These are phyloP conservation scores for Sardinella longiceps DNA, from an alignment of 2,797 vertebrate species.

Conservation along the genomic window DNA sequence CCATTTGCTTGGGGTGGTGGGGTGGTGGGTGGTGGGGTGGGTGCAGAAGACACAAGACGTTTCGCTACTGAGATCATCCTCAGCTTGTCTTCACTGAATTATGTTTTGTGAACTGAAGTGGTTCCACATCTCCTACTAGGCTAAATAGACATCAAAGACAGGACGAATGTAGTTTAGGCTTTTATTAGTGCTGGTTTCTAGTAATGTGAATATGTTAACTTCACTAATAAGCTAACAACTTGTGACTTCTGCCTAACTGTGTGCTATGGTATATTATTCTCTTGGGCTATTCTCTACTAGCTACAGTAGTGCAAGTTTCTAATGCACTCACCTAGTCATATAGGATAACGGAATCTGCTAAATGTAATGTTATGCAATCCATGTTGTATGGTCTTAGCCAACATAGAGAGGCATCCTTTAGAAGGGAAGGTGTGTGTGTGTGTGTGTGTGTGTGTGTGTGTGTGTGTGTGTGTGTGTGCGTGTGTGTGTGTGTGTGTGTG, in stretches of 20 bases:
- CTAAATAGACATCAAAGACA: neutral
- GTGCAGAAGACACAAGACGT: neutral
- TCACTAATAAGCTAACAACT: neutral
- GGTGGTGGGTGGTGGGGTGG: no score
- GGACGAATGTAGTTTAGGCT: neutral
- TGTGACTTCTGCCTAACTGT: neutral
- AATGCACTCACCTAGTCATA: neutral
- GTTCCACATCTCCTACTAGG: neutral
- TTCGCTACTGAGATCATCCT: neutral
- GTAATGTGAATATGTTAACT: neutral
- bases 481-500: no score
- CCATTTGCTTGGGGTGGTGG: neutral
- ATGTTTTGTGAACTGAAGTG: neutral
- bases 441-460: no score
- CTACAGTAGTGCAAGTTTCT: neutral
- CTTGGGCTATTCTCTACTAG: no score
- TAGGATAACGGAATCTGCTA: neutral
- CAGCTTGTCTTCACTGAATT: neutral
- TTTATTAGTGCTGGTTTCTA: neutral
- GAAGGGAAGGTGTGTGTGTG: no score
- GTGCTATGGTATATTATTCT: neutral
- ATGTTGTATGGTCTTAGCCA: neutral
- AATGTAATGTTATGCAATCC: neutral
- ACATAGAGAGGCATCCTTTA: no score
- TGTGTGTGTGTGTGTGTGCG: no score